These are phyloP conservation scores for Trachelus iudaicus DNA, from an alignment of 2,888 invertebrate genomes.

Conservation along the genomic window DNA sequence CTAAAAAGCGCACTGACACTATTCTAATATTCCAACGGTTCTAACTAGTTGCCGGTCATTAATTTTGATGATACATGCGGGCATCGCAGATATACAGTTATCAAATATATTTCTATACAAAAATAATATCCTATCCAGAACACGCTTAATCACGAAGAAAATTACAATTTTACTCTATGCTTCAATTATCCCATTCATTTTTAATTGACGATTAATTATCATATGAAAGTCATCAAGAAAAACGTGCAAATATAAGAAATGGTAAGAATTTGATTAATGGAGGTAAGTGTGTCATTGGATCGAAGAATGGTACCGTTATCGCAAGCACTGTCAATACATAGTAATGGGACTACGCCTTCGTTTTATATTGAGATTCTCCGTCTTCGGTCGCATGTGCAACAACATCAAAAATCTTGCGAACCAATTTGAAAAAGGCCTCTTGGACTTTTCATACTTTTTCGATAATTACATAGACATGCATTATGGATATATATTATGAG, in stretches of 20 bases:
- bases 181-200: neutral
- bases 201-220: neutral
- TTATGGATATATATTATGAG: neutral
- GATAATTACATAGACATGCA: neutral
- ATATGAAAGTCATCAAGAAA: slow-evolving; percentile 7
- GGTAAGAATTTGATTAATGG: slow-evolving; percentile 22
- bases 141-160: accelerated
- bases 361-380: neutral
- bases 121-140: neutral
- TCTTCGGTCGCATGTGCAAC: neutral
- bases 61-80: neutral
- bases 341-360: slow-evolving; percentile 45
- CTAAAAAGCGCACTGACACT: neutral
- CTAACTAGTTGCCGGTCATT: neutral
- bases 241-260: slow-evolving; percentile 11
- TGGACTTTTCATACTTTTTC: neutral
- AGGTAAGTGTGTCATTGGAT: slow-evolving; percentile 55
- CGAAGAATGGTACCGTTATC: slow-evolving; percentile 52
- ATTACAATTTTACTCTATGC: neutral
- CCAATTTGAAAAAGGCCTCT: neutral
- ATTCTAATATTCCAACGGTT: neutral
- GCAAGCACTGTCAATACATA: slow-evolving; percentile 43
- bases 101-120: neutral
- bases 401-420: neutral
- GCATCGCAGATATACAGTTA: neutral